A percentile compares a stretch with the other conserved stretches of the same genome.
Evolutionary conservation across 2,888 invertebrate genomes (phyloP).

Genomic region (Dysmachus trigonus): DNA sequence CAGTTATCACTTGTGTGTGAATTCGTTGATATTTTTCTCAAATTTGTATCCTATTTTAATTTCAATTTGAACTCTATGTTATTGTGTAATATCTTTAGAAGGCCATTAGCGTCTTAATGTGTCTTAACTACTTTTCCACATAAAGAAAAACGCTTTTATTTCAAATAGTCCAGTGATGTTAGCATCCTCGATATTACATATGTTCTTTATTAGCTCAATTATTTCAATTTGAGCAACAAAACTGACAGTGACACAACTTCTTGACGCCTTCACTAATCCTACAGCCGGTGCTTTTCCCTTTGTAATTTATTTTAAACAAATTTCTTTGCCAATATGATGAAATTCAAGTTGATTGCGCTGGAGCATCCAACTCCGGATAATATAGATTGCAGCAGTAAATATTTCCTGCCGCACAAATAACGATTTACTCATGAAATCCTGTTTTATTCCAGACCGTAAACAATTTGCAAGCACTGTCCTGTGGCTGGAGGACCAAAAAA

Average conservation of each 20-base stretch:
- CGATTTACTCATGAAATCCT: background rate
- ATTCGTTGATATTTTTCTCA: background rate
- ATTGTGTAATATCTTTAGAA: background rate
- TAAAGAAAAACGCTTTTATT: background rate
- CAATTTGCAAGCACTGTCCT: conserved; percentile 82
- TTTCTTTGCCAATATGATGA: conserved; percentile 70
- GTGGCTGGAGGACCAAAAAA: conserved; percentile 95
- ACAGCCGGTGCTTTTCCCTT: conserved; percentile 17
- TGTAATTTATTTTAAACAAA: background rate
- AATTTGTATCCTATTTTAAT: background rate
- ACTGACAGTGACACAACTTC: background rate
- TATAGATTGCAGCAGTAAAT: conserved; percentile 76
- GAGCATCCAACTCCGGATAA: conserved; percentile 79
- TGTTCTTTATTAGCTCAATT: background rate
- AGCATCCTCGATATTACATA: background rate
- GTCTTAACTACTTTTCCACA: background rate
- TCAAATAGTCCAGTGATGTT: background rate
- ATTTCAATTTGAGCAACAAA: background rate
- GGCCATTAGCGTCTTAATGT: background rate
- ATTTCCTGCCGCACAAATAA: conserved; percentile 20
- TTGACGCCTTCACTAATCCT: background rate
- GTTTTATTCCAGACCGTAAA: conserved; percentile 74
- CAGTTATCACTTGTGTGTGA: background rate
- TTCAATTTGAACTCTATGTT: background rate
- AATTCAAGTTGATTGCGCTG: conserved; percentile 79